Evolutionary conservation across 1,140 invertebrate species (phyloP).

Genomic region (Aporrectodea caliginosa): DNA sequence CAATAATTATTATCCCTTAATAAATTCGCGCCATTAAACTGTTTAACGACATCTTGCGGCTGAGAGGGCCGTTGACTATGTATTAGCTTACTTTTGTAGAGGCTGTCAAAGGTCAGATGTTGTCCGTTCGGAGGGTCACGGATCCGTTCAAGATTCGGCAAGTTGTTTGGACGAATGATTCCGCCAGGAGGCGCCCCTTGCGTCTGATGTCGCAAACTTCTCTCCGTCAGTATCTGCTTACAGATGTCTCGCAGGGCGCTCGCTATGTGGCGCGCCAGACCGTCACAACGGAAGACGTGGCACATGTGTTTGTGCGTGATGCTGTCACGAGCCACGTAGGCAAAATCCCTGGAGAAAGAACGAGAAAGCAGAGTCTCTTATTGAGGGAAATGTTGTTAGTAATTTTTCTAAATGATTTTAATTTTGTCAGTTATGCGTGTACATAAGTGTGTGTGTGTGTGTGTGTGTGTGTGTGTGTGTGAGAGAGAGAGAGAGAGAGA

Average conservation of each 20-base stretch:
- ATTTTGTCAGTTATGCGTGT: too few relatives aligned
- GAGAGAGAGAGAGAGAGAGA: too few relatives aligned
- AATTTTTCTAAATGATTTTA: too few relatives aligned
- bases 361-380: too few relatives aligned
- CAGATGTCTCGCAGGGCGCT: constrained; percentile 90
- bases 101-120: not conserved
- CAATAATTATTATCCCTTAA: too few relatives aligned
- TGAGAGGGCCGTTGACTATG: too few relatives aligned
- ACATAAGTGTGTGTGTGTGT: too few relatives aligned
- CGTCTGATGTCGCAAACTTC: constrained; percentile 74
- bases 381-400: too few relatives aligned
- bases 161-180: constrained; percentile 67
- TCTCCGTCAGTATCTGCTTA: constrained; percentile 62
- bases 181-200: constrained; percentile 33
- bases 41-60: too few relatives aligned
- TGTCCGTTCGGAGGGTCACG: not conserved
- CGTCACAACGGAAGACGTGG: constrained; percentile 82
- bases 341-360: constrained; percentile 76
- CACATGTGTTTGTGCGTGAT: constrained; percentile 68
- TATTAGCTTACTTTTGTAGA: not conserved
- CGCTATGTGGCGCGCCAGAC: constrained; percentile 87
- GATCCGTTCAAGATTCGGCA: constrained; percentile 62
- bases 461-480: too few relatives aligned
- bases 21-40: too few relatives aligned
- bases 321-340: constrained; percentile 90